These are phyloP conservation scores for Selenia dentaria DNA, from an alignment of 2,888 invertebrate genomes.

Conservation along the genomic window DNA sequence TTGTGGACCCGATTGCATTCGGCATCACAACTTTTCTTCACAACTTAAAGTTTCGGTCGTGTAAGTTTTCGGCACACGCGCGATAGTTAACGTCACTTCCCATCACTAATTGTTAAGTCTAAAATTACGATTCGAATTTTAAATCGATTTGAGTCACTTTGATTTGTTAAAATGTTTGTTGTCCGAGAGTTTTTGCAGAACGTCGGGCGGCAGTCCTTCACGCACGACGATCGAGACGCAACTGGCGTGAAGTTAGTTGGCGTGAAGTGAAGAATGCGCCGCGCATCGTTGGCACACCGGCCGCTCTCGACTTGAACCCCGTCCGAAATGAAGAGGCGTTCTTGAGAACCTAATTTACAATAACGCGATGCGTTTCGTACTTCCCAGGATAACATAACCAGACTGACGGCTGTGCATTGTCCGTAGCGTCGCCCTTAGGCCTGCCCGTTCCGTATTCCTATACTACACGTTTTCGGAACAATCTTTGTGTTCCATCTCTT, in stretches of 20 bases:
- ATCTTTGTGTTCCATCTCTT: conserved; percentile 57
- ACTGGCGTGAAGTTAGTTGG: conserved; percentile 79
- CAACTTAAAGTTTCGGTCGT: conserved; percentile 78
- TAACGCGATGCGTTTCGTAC: conserved; percentile 55
- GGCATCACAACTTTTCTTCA: conserved; percentile 74
- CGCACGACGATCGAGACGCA: conserved; percentile 63
- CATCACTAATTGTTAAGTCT: conserved; percentile 56
- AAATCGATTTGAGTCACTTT: conserved; percentile 64
- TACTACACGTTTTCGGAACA: conserved; percentile 65
- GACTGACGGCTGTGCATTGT: conserved; percentile 80
- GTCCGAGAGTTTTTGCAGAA: conserved; percentile 67
- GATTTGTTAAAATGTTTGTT: conserved; percentile 70
- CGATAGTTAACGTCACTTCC: conserved; percentile 49
- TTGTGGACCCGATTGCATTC: conserved; percentile 73
- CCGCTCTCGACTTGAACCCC: conserved; percentile 67
- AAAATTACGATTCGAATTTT: conserved; percentile 46
- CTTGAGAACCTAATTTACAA: conserved; percentile 55
- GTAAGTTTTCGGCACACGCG: conserved; percentile 50
- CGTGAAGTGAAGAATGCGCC: conserved; percentile 79
- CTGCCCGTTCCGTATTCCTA: conserved; percentile 69
- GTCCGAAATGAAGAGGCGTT: conserved; percentile 62
- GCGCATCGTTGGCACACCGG: conserved; percentile 82
- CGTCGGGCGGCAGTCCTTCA: conserved; percentile 65
- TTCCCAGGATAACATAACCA: conserved; percentile 74
- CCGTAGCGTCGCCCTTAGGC: conserved; percentile 77